Base-by-base conservation (phyloP, 2,888 invertebrate species). In the Hecatera dysodea region DNA sequence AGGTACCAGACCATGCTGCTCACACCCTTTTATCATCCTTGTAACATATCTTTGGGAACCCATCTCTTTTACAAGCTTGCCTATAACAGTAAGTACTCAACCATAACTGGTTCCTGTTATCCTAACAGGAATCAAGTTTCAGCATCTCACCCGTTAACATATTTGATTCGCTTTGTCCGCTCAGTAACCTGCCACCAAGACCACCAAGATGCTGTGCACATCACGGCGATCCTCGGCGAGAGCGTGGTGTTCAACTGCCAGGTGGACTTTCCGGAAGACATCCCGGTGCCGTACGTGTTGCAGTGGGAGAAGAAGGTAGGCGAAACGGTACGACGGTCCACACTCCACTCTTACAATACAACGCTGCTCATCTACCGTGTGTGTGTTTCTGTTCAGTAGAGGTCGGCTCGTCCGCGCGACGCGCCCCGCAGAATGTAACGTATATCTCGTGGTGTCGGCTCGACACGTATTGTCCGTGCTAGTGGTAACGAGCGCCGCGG, bases 281-380 rank as follows among this genome's bases (percentile, higher is more conserved):
- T 98, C 96, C 98, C 98, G 93, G 98, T 99, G 97, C 98, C 99
- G 96, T 99, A 99, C 97, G 99, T 99, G 97, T 98, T 99, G 96
- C 99, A 99, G 97, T 99, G 99, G 99, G 98, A 98, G 97, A 99
- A 99, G 98, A 98, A 99, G 98, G 98, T 98, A 98, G 98, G 98
- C 98, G 98, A 98, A 97, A 98, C 98, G 98, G 98, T 98, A 98
- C 97, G 98, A 97, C 97, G 97, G 93, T 90, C 94, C 92, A 95
- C 95, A 94, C 95, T 94, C 95, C 95, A 95, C 95, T 95, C 94
- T 95, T 95, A 95, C 95, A 93, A 93, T 95, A 95, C 95, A 94
- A 94, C 93, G 94, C 95, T 95, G 95, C 96, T 95, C 95, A 95
- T 94, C 93, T 93, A 92, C 94, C 94, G 94, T 95, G 95, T 95